Evolutionary conservation across 1,140 invertebrate species (phyloP).

Genomic region (Cepaea nemoralis): DNA sequence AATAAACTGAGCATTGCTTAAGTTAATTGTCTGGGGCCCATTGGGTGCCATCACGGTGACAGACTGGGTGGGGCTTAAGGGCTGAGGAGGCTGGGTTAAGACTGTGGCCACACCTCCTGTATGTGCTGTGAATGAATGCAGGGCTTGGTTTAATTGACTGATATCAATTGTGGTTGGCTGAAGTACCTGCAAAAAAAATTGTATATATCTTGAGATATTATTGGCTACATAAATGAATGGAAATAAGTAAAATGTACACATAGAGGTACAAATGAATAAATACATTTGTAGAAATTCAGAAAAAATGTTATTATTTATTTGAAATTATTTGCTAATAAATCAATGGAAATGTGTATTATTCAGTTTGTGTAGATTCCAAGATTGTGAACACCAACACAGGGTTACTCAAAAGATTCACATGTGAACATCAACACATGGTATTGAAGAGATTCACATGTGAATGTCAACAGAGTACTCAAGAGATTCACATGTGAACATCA

Average conservation of each 20-base stretch:
- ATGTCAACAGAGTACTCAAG: too few relatives aligned
- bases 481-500: too few relatives aligned
- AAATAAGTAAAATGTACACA: too few relatives aligned
- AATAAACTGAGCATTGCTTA: slow-evolving; percentile 35
- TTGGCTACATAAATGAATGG: slow-evolving; percentile 48
- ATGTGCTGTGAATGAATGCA: slow-evolving; percentile 56
- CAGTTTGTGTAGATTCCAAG: too few relatives aligned
- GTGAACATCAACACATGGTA: too few relatives aligned
- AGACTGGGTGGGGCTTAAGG: slow-evolving; percentile 42
- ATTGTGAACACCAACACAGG: too few relatives aligned
- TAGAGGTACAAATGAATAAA: background rate
- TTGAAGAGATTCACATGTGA: too few relatives aligned
- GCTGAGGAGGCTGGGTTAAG: slow-evolving; percentile 27
- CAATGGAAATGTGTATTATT: too few relatives aligned
- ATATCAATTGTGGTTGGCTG: slow-evolving; percentile 67
- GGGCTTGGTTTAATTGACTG: slow-evolving; percentile 66
- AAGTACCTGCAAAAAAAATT: slow-evolving; percentile 45
- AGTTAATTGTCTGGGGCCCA: slow-evolving; percentile 37
- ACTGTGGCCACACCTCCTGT: slow-evolving; percentile 43
- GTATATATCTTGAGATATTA: slow-evolving; percentile 46
- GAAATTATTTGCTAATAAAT: too few relatives aligned
- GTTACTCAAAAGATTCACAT: too few relatives aligned
- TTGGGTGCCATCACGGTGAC: slow-evolving; percentile 46
- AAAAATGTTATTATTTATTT: background rate
- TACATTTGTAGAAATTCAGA: background rate